These are phyloP conservation scores for Grus americana DNA, from an alignment of 2,113 vertebrate species.

Conservation along the genomic window DNA sequence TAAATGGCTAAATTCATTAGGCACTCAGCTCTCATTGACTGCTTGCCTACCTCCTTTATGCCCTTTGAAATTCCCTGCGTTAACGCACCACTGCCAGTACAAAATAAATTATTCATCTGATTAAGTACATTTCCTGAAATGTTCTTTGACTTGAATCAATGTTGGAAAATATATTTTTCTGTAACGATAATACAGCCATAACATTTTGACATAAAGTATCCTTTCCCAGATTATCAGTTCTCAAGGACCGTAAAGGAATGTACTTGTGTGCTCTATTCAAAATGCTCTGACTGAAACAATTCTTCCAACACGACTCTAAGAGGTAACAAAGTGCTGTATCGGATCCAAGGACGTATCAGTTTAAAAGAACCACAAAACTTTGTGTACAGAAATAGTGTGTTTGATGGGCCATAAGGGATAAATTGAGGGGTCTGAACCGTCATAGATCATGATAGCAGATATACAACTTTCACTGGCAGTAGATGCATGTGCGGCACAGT, in stretches of 20 bases:
- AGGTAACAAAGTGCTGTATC: neutral
- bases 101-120: constrained; percentile 45
- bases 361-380: neutral
- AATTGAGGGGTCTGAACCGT: neutral
- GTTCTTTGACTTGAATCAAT: neutral
- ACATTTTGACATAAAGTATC: neutral
- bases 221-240: neutral
- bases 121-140: neutral
- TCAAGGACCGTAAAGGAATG: neutral
- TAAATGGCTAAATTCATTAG: constrained; percentile 9
- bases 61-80: neutral
- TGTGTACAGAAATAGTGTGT: neutral
- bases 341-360: neutral
- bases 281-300: neutral
- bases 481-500: neutral
- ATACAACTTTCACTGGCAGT: neutral
- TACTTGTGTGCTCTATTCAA: neutral
- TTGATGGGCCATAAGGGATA: neutral
- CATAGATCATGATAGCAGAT: neutral
- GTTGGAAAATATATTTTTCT: constrained; percentile 3
- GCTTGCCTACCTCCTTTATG: neutral
- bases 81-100: neutral
- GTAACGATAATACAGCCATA: neutral
- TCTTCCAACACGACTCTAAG: neutral
- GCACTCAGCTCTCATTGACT: neutral